Percentiles rank a stretch among this genome's conserved stretches.
Evolutionary conservation across 2,888 invertebrate genomes (phyloP).

Genomic region (Hirtodrosophila cameraria): DNA sequence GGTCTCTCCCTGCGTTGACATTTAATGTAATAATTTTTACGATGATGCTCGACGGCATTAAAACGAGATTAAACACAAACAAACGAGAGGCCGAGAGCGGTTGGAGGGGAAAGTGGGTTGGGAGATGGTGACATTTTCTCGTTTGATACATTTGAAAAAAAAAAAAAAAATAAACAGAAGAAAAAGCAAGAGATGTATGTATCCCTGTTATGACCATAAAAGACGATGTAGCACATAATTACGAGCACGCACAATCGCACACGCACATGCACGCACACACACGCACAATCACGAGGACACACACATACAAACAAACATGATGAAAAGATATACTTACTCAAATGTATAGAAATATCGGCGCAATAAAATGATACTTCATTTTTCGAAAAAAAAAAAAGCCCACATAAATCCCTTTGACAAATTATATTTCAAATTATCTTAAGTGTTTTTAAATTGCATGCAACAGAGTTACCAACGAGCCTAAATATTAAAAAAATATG

Average conservation of each 20-base stretch:
- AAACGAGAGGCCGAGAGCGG: slow-evolving; percentile 47
- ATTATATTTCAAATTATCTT: background rate
- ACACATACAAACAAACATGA: slow-evolving; percentile 8
- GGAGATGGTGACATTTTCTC: slow-evolving; percentile 32
- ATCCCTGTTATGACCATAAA: slow-evolving; percentile 60
- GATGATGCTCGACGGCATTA: slow-evolving; percentile 79
- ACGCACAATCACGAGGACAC: background rate
- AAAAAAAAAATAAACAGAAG: no score
- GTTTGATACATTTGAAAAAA: slow-evolving; percentile 70
- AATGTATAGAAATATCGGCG: slow-evolving; percentile 17
- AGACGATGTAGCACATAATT: slow-evolving; percentile 78
- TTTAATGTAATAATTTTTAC: slow-evolving; percentile 78
- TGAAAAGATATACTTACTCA: background rate
- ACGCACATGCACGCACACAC: slow-evolving; percentile 9
- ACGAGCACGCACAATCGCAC: slow-evolving; percentile 46
- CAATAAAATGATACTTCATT: slow-evolving; percentile 46
- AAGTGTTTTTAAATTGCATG: background rate
- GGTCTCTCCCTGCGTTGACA: slow-evolving; percentile 66
- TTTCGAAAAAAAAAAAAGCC: slow-evolving; percentile 3
- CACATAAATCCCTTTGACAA: slow-evolving; percentile 4
- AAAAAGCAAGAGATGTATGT: slow-evolving; percentile 45
- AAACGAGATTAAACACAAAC: slow-evolving; percentile 79
- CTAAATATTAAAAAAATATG: no score
- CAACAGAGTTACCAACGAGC: no score
- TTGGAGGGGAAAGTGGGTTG: background rate